Evolutionary conservation across 2,797 vertebrate genomes (phyloP).

Genomic region (Manis crassicaudata): DNA sequence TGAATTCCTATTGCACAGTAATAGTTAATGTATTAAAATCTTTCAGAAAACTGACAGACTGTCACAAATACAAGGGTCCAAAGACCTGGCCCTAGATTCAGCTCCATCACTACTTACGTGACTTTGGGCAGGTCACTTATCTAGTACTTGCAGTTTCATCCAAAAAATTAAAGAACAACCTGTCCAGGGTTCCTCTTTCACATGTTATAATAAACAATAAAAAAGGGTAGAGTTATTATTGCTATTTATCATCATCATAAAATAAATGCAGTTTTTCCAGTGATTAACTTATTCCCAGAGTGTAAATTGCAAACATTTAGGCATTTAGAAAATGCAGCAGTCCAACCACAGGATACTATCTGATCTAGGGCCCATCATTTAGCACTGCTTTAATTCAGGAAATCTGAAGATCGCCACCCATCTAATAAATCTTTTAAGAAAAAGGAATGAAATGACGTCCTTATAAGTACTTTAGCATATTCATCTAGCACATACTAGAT

Average conservation of each 20-base stretch:
- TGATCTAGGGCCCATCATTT: not conserved
- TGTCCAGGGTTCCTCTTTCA: not conserved
- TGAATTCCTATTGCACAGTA: not conserved
- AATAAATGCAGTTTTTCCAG: not conserved
- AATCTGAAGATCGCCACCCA: not conserved
- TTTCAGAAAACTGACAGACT: constrained; percentile 5
- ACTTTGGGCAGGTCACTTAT: not conserved
- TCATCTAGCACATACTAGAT: not conserved
- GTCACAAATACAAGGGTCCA: not conserved
- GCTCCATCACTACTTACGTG: not conserved
- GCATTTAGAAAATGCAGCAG: not conserved
- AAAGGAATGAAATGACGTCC: not conserved
- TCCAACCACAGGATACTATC: not conserved
- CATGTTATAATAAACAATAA: not conserved
- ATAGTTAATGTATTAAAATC: not conserved
- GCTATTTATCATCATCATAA: not conserved
- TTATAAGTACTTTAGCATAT: not conserved
- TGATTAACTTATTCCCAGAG: not conserved
- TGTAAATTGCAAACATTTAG: not conserved
- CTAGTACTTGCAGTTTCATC: not conserved
- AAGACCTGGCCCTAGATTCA: not conserved
- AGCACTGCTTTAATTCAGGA: not conserved
- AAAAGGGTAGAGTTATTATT: not conserved
- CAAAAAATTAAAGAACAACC: not conserved
- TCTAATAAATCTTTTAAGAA: not conserved